Base-by-base conservation (phyloP, 2,113 vertebrate species). In the Cryptotis parvus region DNA sequence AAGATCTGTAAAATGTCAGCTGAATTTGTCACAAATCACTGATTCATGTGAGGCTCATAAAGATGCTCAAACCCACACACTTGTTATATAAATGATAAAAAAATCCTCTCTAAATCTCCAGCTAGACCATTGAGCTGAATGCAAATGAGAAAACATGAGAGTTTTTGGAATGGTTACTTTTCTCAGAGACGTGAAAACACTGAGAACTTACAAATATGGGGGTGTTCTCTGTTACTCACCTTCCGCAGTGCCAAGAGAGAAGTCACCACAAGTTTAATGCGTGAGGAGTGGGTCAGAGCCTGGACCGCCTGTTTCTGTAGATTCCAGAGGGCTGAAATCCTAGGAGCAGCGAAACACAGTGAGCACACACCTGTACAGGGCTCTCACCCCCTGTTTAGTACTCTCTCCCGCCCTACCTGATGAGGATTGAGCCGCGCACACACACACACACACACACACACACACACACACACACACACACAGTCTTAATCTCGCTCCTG, bases 41-140 rank as follows among this genome's bases (percentile, higher is more conserved):
- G 90, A 66, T 76, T 96, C 91, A 27, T 55, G 85, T 72, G 87
- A 93, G 81, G 92, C 77, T 87, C 87, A 84, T 95, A 85, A 94
- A 94, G 90, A 94, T 88, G 22, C 87, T 84, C 70, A 37, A 95
- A 92, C 18, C 26, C 77, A 73, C 33, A 78, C 43, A 58, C 61
- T 89, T 94, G 90, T 91, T 91, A 78, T 35, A 91, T 78, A 95
- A 94, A 92, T 85, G 94, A 93, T 95, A 78, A 93, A 91, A 88
- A 74, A 92, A 31, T 94, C 78, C 74, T 89, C 39, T 84, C 55
- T 73, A 91, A 94, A 83, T 79, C 74, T 95, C 77, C 35, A 76
- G 77, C 75, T 79, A 79, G 49, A 33, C 68, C 76, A 8, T 89
- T 88, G 86, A 88, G 4, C 52, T 82, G 74, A 93, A 89, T 82